Base-by-base conservation (phyloP, 2,113 vertebrate genomes). In the Copsychus sechellarum region DNA sequence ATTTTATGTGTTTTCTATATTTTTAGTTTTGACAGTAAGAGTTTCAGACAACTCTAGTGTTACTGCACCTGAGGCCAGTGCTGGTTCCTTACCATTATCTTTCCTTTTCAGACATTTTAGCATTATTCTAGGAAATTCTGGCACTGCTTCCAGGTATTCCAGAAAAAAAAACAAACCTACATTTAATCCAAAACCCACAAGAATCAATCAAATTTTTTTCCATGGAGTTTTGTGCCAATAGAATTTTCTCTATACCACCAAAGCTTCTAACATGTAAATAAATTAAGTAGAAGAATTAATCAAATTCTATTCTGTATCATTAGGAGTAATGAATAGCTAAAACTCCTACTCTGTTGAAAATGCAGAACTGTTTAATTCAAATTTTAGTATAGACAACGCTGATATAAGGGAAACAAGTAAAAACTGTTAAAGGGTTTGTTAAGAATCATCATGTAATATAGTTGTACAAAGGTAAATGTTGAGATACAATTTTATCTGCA, bases 251-350 rank as follows among this genome's bases (percentile, higher is more conserved):
- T 61, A 54, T 95, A 85, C 31, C 38, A 5, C 15, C 50, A 51
- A 69, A 88, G 67, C 57, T 70, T 95, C 93, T 88, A 84, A 79
- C n/a, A 8, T 42, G 71, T 86, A 95, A 97, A 96, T 97, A 95
- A 96, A 96, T 84, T 86, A 86, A 95, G 88, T 88, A 85, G 81
- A 60, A 77, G 67, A 95, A 97, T 97, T 97, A 97, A 97, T 97
- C 90, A 96, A 94, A 93, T 94, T 84, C 42, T 90, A 36, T 83
- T 84, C 62, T 95, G 28, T 66, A 69, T 94, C 81, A 88, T 95
- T 92, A 96, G 67, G 26, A 95, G 54, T 94, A 96, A 97, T 94
- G 72, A 97, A 94, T 58, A 96, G 64, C 81, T 97, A 77, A 91
- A 92, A 91, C 22, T 86, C 71, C 20, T 84, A 18, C 85, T 96